Conservation (phyloP, 2,113 vertebrate species). For the Felis chaus region DNA sequence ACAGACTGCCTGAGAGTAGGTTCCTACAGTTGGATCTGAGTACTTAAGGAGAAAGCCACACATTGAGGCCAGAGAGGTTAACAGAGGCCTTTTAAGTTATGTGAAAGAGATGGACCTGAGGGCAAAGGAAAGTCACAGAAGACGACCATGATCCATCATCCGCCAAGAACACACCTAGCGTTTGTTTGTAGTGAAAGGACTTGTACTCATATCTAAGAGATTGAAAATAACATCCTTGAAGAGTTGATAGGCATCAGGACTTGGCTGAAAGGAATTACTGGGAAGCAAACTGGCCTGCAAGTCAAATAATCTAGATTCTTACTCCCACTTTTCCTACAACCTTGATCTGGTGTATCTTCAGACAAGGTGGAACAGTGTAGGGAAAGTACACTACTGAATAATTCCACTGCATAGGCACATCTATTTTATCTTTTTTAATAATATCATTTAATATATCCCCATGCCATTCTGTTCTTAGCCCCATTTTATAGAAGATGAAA, state of each 20-base stretch:
- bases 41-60: not conserved
- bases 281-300: not conserved
- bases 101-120: not conserved
- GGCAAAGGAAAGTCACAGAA: not conserved
- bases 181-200: not conserved
- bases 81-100: not conserved
- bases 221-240: not conserved
- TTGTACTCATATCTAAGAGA: not conserved
- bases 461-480: not conserved
- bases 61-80: not conserved
- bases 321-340: not conserved
- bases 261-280: not conserved
- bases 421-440: not conserved
- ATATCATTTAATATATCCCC: not conserved
- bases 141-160: too few relatives aligned
- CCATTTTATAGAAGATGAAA: not conserved
- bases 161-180: not conserved
- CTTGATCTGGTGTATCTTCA: not conserved
- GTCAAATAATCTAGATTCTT: not conserved
- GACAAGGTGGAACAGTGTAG: not conserved
- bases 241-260: not conserved
- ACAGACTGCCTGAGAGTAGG: not conserved
- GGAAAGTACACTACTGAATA: not conserved
- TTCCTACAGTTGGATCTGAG: not conserved
- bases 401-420: not conserved